Percentiles rank a stretch among this genome's conserved stretches.
phyloP scores from a whole-genome alignment of 2,888 invertebrate species.

The Hydroisotoma schaefferi region DNA sequence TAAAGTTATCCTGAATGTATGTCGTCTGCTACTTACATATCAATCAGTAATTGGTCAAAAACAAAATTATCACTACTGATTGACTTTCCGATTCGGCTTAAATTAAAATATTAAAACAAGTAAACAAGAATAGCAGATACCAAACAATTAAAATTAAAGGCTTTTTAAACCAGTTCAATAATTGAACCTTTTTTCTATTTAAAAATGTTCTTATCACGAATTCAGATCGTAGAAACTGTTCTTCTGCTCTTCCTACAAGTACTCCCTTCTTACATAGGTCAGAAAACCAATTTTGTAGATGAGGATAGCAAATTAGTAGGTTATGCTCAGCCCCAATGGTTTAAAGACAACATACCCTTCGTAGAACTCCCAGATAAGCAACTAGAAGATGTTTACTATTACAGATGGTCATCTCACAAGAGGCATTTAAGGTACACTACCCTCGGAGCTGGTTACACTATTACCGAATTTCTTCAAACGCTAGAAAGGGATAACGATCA shows the following conservation, averaged over 20 bases:
- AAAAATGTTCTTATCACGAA: too few relatives aligned
- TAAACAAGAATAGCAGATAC: too few relatives aligned
- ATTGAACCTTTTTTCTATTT: too few relatives aligned
- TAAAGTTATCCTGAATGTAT: too few relatives aligned
- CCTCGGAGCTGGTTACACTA: slow-evolving; percentile 27
- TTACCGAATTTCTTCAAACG: slow-evolving; percentile 35
- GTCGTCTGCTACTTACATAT: too few relatives aligned
- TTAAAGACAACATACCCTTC: slow-evolving; percentile 32
- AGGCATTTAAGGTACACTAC: slow-evolving; percentile 31
- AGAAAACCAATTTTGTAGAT: slow-evolving; percentile 13
- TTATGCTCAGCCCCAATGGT: slow-evolving; percentile 28
- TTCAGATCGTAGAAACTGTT: too few relatives aligned
- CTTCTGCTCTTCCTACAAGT: neutral
- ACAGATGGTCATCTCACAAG: slow-evolving; percentile 31
- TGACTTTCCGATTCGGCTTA: too few relatives aligned
- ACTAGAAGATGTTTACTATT: slow-evolving; percentile 37
- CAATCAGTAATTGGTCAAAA: too few relatives aligned
- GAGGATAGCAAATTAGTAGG: slow-evolving; percentile 9
- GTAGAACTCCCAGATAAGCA: slow-evolving; percentile 26
- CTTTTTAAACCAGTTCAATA: too few relatives aligned
- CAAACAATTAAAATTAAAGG: too few relatives aligned
- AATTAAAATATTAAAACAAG: too few relatives aligned
- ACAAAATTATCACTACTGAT: too few relatives aligned
- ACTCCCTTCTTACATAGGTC: neutral
- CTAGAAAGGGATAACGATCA: slow-evolving; percentile 16